A percentile compares a stretch with the other conserved stretches of the same genome.
Conservation (phyloP, 2,888 invertebrate species). For the Trachelus iudaicus region DNA sequence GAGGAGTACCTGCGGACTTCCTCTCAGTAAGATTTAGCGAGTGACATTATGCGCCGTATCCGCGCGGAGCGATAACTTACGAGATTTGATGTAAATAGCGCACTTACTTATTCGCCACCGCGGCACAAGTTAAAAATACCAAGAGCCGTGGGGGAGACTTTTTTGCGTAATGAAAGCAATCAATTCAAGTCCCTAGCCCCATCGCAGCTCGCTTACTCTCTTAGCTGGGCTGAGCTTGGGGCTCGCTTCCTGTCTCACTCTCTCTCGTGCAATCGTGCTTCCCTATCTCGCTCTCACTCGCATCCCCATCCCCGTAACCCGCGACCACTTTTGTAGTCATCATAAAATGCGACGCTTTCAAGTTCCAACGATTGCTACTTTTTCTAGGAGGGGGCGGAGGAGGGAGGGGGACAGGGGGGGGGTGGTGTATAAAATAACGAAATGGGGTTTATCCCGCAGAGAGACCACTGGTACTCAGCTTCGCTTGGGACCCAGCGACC, state of each 20-base stretch:
- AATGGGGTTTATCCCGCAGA: constrained; percentile 38
- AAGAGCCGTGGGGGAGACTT: constrained; percentile 41
- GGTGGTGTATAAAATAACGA: constrained; percentile 45
- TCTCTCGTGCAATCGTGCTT: constrained; percentile 15
- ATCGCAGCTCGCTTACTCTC: constrained; percentile 5
- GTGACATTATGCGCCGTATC: constrained; percentile 30
- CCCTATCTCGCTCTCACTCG: constrained; percentile 15
- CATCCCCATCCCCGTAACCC: constrained; percentile 42
- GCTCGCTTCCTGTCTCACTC: constrained; percentile 33
- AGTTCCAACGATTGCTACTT: constrained; percentile 46
- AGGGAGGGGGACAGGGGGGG: constrained; percentile 3
- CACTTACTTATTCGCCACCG: constrained; percentile 62
- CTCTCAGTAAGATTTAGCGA: constrained; percentile 38
- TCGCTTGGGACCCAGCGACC: background rate
- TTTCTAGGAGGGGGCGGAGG: constrained; percentile 30
- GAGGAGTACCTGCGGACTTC: background rate
- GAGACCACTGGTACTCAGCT: constrained; percentile 10
- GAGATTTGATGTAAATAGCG: constrained; percentile 64
- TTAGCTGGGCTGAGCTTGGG: background rate
- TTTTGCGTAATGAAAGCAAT: constrained; percentile 65
- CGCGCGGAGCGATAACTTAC: constrained; percentile 53
- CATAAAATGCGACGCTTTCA: constrained; percentile 53
- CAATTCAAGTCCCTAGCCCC: constrained; percentile 57
- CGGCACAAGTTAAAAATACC: constrained; percentile 60
- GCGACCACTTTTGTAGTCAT: constrained; percentile 52